phyloP scores from a whole-genome alignment of 2,888 invertebrate species.

The Sphaerophoria rueppellii region DNA sequence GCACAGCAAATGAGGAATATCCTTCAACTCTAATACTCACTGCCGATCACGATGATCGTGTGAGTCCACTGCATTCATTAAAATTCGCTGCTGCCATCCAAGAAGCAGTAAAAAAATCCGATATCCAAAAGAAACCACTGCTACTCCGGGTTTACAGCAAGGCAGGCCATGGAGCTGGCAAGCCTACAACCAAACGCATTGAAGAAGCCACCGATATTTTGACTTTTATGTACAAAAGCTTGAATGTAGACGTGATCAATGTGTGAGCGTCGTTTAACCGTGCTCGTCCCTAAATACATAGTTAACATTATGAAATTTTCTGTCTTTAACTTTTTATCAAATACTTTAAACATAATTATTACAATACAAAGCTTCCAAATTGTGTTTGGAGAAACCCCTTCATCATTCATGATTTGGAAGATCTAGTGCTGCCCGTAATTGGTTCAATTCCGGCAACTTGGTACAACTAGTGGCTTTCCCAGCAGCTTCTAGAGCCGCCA shows the following conservation, averaged over 20 bases:
- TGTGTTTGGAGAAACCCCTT: background rate
- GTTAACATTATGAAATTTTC: constrained; percentile 40
- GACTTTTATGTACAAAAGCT: constrained; percentile 81
- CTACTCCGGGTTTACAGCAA: constrained; percentile 96
- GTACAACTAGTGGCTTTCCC: constrained; percentile 74
- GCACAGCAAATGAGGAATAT: constrained; percentile 86
- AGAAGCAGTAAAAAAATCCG: constrained; percentile 85
- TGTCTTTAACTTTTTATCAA: constrained; percentile 37
- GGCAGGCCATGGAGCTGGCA: constrained; percentile 98
- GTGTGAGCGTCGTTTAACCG: constrained; percentile 74
- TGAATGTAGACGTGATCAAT: constrained; percentile 79
- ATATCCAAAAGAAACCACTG: constrained; percentile 91
- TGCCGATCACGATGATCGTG: constrained; percentile 99
- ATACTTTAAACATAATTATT: no score
- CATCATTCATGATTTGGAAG: background rate
- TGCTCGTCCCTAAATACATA: background rate
- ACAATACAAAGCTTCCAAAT: no score
- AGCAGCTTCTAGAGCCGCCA: constrained; percentile 80
- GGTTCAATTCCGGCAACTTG: background rate
- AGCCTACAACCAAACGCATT: constrained; percentile 98
- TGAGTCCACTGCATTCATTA: constrained; percentile 97
- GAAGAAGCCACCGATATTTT: constrained; percentile 96
- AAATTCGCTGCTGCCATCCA: constrained; percentile 97
- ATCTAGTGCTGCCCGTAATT: background rate
- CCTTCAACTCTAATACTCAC: constrained; percentile 95